These are phyloP conservation scores for Percopsis transmontana DNA, from an alignment of 2,113 vertebrate genomes.

Conservation along the genomic window DNA sequence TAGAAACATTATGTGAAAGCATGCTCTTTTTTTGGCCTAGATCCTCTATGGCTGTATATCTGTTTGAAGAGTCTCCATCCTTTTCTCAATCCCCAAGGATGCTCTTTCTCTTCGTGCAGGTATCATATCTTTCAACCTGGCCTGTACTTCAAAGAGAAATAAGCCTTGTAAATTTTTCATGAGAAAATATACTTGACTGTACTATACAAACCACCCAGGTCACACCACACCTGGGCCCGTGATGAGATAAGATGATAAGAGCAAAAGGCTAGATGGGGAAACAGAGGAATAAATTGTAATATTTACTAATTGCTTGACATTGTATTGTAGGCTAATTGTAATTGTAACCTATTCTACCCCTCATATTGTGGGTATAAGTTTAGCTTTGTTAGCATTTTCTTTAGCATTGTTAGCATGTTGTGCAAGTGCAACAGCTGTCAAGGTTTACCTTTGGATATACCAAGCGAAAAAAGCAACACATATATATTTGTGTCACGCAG, in stretches of 20 bases:
- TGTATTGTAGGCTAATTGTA: too few relatives aligned
- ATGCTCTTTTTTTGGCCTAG: not conserved
- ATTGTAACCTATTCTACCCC: too few relatives aligned
- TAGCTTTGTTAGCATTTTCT: too few relatives aligned
- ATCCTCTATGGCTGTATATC: not conserved
- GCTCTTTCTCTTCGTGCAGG: not conserved
- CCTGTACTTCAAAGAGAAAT: slow-evolving; percentile 9
- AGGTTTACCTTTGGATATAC: not conserved
- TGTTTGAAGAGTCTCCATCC: not conserved
- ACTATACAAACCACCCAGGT: slow-evolving; percentile 13
- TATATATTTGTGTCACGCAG: not conserved
- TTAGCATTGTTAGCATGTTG: too few relatives aligned
- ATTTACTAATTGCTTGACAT: too few relatives aligned
- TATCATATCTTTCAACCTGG: slow-evolving; percentile 4
- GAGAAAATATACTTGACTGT: slow-evolving; percentile 15
- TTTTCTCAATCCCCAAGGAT: not conserved
- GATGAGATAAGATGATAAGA: too few relatives aligned
- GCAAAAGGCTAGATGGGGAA: not conserved
- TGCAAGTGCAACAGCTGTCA: not conserved
- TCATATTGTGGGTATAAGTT: too few relatives aligned
- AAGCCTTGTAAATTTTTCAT: slow-evolving; percentile 47
- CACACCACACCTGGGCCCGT: slow-evolving; percentile 7
- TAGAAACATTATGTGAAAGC: not conserved
- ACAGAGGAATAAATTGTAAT: too few relatives aligned
- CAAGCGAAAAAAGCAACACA: not conserved